A percentile compares a stretch with the other conserved stretches of the same genome.
Conservation (phyloP, 2,113 vertebrate genomes). For the Leucoraja erinaceus region DNA sequence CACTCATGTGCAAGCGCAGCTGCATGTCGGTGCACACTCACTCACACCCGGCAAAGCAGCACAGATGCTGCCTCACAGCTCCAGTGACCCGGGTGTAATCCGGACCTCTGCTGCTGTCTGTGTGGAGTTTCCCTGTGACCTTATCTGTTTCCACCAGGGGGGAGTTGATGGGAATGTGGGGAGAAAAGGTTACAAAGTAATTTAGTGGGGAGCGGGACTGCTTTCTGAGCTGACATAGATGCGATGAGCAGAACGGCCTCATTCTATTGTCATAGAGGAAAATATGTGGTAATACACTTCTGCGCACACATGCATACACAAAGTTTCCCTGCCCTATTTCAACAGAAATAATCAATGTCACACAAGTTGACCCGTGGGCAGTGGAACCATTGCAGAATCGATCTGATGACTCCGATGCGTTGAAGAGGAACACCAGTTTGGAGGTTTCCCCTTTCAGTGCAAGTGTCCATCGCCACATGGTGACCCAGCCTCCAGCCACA, state of each 20-base stretch:
- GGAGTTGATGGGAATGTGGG: too few relatives aligned
- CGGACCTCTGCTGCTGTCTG: too few relatives aligned
- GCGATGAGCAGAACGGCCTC: too few relatives aligned
- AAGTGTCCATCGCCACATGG: not conserved
- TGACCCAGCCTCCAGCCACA: not conserved
- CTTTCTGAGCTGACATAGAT: too few relatives aligned
- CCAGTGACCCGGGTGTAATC: too few relatives aligned
- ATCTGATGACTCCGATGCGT: not conserved
- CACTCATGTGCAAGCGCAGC: not conserved
- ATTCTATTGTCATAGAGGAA: too few relatives aligned
- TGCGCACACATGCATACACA: not conserved
- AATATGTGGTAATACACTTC: not conserved
- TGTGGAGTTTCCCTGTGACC: too few relatives aligned
- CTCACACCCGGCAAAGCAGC: too few relatives aligned
- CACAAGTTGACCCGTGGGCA: not conserved
- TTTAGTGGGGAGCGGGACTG: too few relatives aligned
- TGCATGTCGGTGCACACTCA: not conserved
- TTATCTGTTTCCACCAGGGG: too few relatives aligned
- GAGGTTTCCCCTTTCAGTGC: not conserved
- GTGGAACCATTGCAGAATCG: not conserved
- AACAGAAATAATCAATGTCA: not conserved
- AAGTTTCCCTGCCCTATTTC: not conserved
- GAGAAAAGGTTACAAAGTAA: too few relatives aligned
- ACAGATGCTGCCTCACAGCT: too few relatives aligned
- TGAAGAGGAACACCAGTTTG: not conserved